Base-by-base conservation (phyloP, 2,888 invertebrate genomes). In the Drosophila buzzatii region DNA sequence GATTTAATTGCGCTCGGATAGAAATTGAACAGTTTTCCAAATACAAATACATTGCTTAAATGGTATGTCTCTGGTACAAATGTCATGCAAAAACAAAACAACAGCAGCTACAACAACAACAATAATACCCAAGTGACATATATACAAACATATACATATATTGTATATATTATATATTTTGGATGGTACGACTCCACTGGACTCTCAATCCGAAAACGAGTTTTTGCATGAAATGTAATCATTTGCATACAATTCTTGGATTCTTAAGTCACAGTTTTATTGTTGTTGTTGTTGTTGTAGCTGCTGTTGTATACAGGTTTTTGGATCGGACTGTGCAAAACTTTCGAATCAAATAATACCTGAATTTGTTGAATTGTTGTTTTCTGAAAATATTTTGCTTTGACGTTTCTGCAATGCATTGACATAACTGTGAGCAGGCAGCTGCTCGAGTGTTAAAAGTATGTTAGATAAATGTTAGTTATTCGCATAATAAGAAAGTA, bases 181-280 rank as follows among this genome's bases (percentile, higher is more conserved):
- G 42, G 45, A 59, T 68, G 53, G 9, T 64, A 18, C 27, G 77
- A 77, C 69, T 67, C 65, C 45, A 52, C 42, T 39, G 47, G 52
- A 47, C 44, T 65, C 69, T 78, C 52, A 62, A 65, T 57, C 27
- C 60, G 42, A 75, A 90, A 86, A 89, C 85, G 55, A 70, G 85
- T 86, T 86, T 89, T 69, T 47, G 70, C 67, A 55, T 76, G 31
- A 70, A 70, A 63, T 66, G 10, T 20, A 59, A 62, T 61, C 62
- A 88, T 86, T 89, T 90, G 89, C 86, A 86, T 90, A 81, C 67
- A 73, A 67, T 77, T 82, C 79, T 74, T 70, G 51, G 73, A 81
- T 68, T 69, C 63, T 65, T 33, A 52, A 58, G 23, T 51, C 59
- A 62, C 39, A 63, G 52, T 61, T 55, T n/a, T 60, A 39, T 37